Conservation (phyloP, 2,797 vertebrate genomes). For the Meriones psammophilus region DNA sequence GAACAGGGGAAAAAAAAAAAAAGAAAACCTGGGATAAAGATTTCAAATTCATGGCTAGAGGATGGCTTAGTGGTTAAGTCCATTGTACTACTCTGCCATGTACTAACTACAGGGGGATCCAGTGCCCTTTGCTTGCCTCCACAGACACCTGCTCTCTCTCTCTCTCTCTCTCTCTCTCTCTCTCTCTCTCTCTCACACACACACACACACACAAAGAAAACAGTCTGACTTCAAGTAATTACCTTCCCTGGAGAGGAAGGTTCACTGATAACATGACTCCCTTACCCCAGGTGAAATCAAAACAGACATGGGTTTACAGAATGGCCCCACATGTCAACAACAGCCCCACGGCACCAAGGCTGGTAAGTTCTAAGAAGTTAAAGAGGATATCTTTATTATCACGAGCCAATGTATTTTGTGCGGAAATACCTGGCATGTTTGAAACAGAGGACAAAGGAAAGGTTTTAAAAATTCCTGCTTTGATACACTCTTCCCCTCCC, state of each 20-base stretch:
- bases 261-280: rapidly evolving
- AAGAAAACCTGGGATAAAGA: neutral
- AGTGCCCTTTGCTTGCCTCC: too few species aligned
- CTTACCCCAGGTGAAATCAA: too few species aligned
- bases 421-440: neutral
- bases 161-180: too few species aligned
- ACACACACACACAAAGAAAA: neutral
- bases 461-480: rapidly evolving
- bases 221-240: too few species aligned
- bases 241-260: neutral
- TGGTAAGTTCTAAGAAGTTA: neutral
- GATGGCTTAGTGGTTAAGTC: neutral
- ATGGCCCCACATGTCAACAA: rapidly evolving
- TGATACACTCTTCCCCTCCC: rapidly evolving
- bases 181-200: neutral
- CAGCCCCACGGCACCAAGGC: neutral
- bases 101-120: neutral
- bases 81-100: too few species aligned
- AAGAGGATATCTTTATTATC: neutral
- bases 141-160: too few species aligned
- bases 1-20: neutral
- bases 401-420: rapidly evolving
- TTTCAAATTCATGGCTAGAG: neutral
- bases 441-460: neutral
- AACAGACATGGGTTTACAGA: rapidly evolving